phyloP scores from a whole-genome alignment of 2,797 vertebrate genomes.

The Chelon auratus region DNA sequence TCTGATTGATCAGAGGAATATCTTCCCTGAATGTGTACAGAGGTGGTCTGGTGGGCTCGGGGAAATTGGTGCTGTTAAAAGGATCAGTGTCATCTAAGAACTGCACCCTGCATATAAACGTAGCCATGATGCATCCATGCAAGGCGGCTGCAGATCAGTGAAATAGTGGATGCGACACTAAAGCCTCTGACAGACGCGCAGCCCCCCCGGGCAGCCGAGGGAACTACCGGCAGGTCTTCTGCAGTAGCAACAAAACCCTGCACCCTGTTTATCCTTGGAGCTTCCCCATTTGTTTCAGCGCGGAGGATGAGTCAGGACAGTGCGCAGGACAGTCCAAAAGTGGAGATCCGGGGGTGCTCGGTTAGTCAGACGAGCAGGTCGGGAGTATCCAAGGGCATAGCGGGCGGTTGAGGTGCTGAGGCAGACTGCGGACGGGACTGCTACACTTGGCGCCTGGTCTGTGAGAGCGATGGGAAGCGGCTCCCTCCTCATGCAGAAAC shows the following conservation, averaged over 20 bases:
- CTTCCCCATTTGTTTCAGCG: conserved; percentile 72
- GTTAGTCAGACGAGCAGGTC: conserved; percentile 59
- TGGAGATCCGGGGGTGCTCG: conserved; percentile 55
- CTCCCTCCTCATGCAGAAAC: conserved; percentile 74
- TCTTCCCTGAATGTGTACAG: conserved; percentile 92
- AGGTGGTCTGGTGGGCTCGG: conserved; percentile 93
- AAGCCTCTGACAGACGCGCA: conserved; percentile 68
- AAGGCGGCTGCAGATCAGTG: conserved; percentile 68
- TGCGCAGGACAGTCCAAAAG: conserved; percentile 41
- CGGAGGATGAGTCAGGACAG: conserved; percentile 57
- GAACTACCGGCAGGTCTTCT: conserved; percentile 72
- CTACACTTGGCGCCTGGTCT: conserved; percentile 76
- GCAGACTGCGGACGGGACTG: conserved; percentile 80
- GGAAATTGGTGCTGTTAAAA: conserved; percentile 96
- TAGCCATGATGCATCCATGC: conserved; percentile 91
- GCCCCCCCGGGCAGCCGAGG: conserved; percentile 39
- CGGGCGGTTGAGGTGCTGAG: conserved; percentile 80
- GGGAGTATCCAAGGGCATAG: conserved; percentile 80
- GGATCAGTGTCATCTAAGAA: conserved; percentile 97
- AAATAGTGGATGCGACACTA: conserved; percentile 70
- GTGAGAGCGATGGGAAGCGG: conserved; percentile 70
- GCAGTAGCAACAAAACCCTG: conserved; percentile 71
- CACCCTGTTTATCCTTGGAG: conserved; percentile 76
- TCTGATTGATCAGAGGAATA: conserved; percentile 91
- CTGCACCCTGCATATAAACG: conserved; percentile 92